These are phyloP conservation scores for Dasypolia templi DNA, from an alignment of 2,888 invertebrate genomes.

Conservation along the genomic window DNA sequence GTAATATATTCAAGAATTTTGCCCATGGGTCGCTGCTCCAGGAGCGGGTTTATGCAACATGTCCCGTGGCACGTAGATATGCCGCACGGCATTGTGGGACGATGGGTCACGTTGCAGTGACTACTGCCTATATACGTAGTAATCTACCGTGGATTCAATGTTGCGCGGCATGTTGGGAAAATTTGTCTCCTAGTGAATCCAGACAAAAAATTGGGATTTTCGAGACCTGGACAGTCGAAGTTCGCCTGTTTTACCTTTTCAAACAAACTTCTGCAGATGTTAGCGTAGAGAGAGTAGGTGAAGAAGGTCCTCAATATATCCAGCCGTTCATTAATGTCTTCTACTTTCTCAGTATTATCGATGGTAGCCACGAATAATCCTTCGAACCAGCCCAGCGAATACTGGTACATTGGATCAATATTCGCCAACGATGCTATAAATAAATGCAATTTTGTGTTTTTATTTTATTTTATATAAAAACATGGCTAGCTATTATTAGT, in stretches of 20 bases:
- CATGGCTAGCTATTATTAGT: neutral
- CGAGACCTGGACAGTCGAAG: neutral
- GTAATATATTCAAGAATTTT: neutral
- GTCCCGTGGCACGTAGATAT: neutral
- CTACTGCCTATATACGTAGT: no score
- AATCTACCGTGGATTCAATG: neutral
- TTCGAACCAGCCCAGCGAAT: slow-evolving; percentile 98
- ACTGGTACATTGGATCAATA: slow-evolving; percentile 99
- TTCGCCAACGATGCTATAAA: slow-evolving; percentile 94
- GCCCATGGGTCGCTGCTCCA: no score
- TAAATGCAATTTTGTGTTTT: neutral
- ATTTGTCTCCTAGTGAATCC: neutral
- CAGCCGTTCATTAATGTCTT: slow-evolving; percentile 94
- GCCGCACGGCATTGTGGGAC: neutral
- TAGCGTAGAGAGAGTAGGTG: slow-evolving; percentile 96
- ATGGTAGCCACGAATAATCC: slow-evolving; percentile 96
- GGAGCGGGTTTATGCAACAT: neutral
- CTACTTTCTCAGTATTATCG: slow-evolving; percentile 96
- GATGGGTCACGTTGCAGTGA: neutral
- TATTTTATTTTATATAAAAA: no score
- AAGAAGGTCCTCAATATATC: slow-evolving; percentile 94
- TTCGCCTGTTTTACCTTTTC: slow-evolving; percentile 92
- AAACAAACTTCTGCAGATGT: slow-evolving; percentile 98
- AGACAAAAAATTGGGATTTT: neutral
- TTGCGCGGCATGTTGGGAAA: neutral